Evolutionary conservation across 2,888 invertebrate species (phyloP).

Genomic region (Cremastinae sp.): DNA sequence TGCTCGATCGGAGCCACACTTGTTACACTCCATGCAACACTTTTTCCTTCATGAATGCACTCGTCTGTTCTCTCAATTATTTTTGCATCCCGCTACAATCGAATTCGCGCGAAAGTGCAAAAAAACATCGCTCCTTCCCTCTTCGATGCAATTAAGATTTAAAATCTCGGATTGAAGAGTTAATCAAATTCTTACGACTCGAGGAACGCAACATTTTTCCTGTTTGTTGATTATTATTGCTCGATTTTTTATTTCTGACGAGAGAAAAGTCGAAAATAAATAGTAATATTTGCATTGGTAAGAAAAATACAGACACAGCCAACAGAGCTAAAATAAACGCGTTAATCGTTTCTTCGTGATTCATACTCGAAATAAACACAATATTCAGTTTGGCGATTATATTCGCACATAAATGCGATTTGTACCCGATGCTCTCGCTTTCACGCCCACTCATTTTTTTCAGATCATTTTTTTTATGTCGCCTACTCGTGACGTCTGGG

Average conservation of each 20-base stretch:
- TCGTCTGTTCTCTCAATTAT: constrained; percentile 48
- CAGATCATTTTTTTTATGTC: constrained; percentile 39
- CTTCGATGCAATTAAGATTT: background rate
- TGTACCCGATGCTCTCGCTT: background rate
- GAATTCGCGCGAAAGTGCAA: constrained; percentile 14
- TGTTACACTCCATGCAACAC: constrained; percentile 39
- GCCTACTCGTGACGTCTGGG: constrained; percentile 40
- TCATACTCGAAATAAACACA: constrained; percentile 65
- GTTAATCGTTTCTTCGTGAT: constrained; percentile 66
- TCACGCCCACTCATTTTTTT: constrained; percentile 37
- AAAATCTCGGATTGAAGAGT: background rate
- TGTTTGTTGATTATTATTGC: too few relatives aligned
- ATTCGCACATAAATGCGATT: constrained; percentile 39
- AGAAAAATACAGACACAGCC: constrained; percentile 2
- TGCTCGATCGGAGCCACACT: constrained; percentile 55
- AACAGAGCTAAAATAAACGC: constrained; percentile 16
- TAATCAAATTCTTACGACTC: background rate
- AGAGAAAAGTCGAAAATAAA: too few relatives aligned
- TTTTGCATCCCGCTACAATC: constrained; percentile 34
- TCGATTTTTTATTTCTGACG: too few relatives aligned
- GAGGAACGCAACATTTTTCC: background rate
- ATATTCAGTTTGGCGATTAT: constrained; percentile 49
- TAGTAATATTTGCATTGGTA: too few relatives aligned
- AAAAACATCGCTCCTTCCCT: background rate
- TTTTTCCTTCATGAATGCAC: constrained; percentile 41